Evolutionary conservation across 35 echinoderm and acorn worm species (phyloP).

Genomic region (Lytechinus variegatus): DNA sequence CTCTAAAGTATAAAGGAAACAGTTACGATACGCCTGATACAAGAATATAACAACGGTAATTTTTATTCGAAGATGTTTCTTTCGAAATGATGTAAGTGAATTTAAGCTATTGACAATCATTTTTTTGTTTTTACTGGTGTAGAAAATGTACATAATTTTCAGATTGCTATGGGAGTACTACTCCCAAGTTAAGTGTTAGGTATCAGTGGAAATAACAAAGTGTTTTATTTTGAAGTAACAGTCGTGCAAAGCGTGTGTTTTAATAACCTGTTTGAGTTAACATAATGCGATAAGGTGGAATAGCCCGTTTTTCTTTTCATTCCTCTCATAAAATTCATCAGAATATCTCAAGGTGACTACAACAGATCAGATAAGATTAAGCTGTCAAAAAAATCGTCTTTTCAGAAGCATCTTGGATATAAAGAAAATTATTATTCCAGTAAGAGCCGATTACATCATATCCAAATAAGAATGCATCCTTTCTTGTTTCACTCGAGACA

Average conservation of each 20-base stretch:
- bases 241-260: constrained; percentile 37
- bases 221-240: constrained; percentile 27
- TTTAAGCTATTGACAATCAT: neutral
- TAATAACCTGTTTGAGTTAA: neutral
- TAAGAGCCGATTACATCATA: neutral
- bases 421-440: neutral
- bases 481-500: too few species aligned
- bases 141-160: constrained; percentile 33
- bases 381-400: neutral
- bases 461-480: too few species aligned
- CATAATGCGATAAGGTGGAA: neutral
- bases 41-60: neutral
- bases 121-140: constrained; percentile 17
- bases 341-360: too few species aligned
- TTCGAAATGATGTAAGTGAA: neutral
- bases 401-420: too few species aligned
- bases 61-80: neutral
- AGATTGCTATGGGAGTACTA: neutral
- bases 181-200: neutral
- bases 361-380: too few species aligned
- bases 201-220: constrained; percentile 25
- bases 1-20: neutral
- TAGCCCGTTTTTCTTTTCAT: neutral
- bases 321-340: neutral
- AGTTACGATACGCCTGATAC: neutral